These are phyloP conservation scores for Ophioninae sp. DNA, from an alignment of 2,888 invertebrate genomes.

Conservation along the genomic window DNA sequence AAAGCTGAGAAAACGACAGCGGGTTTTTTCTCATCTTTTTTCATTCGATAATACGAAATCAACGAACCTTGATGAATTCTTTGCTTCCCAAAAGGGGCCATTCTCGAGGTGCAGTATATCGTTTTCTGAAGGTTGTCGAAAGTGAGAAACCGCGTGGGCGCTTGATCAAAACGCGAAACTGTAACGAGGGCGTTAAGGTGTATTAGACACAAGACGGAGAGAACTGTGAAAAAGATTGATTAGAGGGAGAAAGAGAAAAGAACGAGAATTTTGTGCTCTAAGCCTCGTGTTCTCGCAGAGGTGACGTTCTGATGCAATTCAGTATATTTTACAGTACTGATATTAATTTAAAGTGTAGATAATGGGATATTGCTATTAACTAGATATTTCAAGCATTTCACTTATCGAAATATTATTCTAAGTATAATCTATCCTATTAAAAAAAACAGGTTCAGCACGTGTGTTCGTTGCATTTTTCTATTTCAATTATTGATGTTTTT, in stretches of 20 bases:
- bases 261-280: neutral
- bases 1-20: conserved; percentile 3
- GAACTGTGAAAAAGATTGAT: neutral
- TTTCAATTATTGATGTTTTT: neutral
- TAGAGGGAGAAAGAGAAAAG: neutral
- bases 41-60: conserved; percentile 32
- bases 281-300: neutral
- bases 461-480: neutral
- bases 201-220: neutral
- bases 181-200: conserved; percentile 35
- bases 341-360: neutral
- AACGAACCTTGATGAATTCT: conserved; percentile 42
- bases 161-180: conserved; percentile 26
- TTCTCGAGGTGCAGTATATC: conserved; percentile 22
- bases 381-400: neutral
- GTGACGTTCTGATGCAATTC: neutral
- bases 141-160: conserved; percentile 29
- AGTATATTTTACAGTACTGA: neutral
- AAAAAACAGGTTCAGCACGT: neutral
- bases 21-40: conserved; percentile 14
- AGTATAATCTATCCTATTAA: neutral
- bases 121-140: conserved; percentile 45
- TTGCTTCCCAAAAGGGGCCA: conserved; percentile 4
- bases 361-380: neutral
- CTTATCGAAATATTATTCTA: neutral